Conservation (phyloP, 2,113 vertebrate species). For the Sigmodon hispidus region DNA sequence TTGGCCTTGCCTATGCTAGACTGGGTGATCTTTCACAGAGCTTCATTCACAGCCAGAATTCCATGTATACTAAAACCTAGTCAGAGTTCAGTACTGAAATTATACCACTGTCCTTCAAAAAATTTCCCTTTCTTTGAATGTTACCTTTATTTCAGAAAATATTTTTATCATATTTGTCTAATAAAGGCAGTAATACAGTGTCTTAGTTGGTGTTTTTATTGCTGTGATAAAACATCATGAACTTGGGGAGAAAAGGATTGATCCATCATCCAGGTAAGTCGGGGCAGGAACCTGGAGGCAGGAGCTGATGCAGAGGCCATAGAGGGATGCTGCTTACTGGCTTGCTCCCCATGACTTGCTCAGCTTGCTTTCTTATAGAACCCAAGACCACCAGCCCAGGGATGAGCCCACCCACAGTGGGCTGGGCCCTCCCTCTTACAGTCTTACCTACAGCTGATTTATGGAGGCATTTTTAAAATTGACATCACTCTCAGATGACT, state of each 20-base stretch:
- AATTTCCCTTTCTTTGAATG: background rate
- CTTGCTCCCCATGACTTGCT: background rate
- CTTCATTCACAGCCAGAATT: background rate
- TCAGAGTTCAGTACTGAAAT: conserved; percentile 1
- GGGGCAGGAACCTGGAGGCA: background rate
- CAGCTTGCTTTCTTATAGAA: background rate
- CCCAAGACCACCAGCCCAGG: background rate
- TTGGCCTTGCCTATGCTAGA: background rate
- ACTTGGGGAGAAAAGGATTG: background rate
- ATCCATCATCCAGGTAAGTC: no score
- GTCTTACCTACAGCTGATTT: background rate
- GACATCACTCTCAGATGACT: background rate
- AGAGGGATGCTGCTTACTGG: background rate
- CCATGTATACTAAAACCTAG: background rate
- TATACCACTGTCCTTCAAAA: background rate
- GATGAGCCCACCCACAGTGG: background rate
- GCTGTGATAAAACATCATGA: background rate
- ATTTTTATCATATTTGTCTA: background rate
- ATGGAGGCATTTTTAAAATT: background rate
- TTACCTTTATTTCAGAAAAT: conserved; percentile 21
- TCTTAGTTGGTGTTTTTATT: background rate
- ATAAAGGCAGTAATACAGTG: background rate
- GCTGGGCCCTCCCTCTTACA: background rate
- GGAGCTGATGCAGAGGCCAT: background rate
- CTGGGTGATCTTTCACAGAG: background rate